phyloP scores from a whole-genome alignment of 2,113 vertebrate genomes.

The Apistogramma diplotaenia region DNA sequence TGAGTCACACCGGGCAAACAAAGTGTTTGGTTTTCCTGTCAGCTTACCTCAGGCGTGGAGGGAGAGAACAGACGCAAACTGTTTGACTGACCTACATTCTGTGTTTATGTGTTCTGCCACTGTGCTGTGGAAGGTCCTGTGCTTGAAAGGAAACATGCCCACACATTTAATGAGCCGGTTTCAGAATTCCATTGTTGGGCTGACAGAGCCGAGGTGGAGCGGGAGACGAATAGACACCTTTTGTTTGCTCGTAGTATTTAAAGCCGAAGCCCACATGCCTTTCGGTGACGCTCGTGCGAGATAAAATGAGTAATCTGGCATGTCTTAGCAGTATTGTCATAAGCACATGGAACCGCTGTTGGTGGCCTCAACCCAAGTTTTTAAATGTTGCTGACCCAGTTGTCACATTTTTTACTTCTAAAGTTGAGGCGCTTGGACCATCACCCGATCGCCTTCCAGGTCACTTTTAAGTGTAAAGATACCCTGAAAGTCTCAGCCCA shows the following conservation, averaged over 20 bases:
- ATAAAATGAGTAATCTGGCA: conserved; percentile 4
- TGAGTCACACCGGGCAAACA: conserved; percentile 69
- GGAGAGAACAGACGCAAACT: conserved; percentile 59
- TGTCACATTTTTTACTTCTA: neutral
- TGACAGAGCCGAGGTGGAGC: conserved; percentile 45
- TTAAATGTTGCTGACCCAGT: neutral
- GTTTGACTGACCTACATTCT: conserved; percentile 72
- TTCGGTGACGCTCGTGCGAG: neutral
- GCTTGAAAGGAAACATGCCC: conserved; percentile 61
- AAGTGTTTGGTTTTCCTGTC: conserved; percentile 64
- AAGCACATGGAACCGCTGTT: neutral
- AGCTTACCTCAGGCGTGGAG: conserved; percentile 48
- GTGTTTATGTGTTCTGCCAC: conserved; percentile 52
- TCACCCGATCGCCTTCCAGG: neutral
- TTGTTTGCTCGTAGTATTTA: conserved; percentile 20
- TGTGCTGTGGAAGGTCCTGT: conserved; percentile 30
- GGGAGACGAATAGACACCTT: conserved; percentile 7
- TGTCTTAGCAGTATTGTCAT: neutral
- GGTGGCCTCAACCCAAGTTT: neutral
- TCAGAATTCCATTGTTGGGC: conserved; percentile 35
- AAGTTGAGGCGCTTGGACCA: neutral
- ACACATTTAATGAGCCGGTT: conserved; percentile 45
- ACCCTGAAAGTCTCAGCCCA: no score
- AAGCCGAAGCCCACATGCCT: conserved; percentile 29
- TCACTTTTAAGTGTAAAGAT: neutral